Evolutionary conservation across 1,140 invertebrate genomes (phyloP).

Genomic region (Palaemon carinicauda): DNA sequence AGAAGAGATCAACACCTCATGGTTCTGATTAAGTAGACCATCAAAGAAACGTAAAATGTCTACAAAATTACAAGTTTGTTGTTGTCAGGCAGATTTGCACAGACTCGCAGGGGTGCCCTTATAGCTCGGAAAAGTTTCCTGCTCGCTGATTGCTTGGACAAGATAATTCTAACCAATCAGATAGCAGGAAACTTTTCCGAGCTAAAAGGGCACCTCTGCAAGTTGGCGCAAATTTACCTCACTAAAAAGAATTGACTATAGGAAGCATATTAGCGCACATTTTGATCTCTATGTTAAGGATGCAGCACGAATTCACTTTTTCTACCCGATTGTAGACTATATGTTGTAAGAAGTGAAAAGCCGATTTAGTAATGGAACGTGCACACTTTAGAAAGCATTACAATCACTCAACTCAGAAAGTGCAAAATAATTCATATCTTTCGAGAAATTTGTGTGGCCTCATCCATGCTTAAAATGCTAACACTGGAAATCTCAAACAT

Average conservation of each 20-base stretch:
- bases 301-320: no score
- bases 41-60: conserved; percentile 14
- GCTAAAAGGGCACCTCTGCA: no score
- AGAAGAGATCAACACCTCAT: conserved; percentile 1
- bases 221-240: no score
- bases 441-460: neutral
- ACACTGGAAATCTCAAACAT: conserved; percentile 6
- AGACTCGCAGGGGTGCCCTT: no score
- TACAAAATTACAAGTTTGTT: conserved; percentile 25
- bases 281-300: conserved; percentile 19
- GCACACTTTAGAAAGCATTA: conserved; percentile 10
- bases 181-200: no score
- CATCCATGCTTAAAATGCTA: neutral
- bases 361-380: neutral
- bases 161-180: no score
- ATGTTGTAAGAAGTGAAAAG: conserved; percentile 1
- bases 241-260: conserved; percentile 1
- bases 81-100: no score
- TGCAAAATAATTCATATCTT: conserved; percentile 15
- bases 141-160: no score
- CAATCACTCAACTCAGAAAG: no score
- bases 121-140: no score
- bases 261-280: conserved; percentile 6
- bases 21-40: neutral
- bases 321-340: conserved; percentile 1